Percentiles rank a stretch among this genome's conserved stretches.
Evolutionary conservation across 1,140 invertebrate genomes (phyloP).

Genomic region (Cheumatopsyche charites): DNA sequence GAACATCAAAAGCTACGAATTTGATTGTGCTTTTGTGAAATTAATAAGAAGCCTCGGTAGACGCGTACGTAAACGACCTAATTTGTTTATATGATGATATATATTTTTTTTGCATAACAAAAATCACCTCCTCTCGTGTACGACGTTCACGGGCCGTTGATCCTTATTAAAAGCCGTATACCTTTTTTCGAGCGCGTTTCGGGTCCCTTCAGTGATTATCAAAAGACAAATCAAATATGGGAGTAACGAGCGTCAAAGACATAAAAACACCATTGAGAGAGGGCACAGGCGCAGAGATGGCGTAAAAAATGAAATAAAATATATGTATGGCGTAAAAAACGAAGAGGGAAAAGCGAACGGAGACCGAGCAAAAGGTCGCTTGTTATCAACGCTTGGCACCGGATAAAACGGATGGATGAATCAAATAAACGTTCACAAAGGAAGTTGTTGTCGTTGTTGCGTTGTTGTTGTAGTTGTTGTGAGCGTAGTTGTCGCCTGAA

Average conservation of each 20-base stretch:
- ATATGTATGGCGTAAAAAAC: neutral
- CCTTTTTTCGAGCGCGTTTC: neutral
- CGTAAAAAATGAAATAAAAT: too few relatives aligned
- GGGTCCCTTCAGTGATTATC: constrained; percentile 24
- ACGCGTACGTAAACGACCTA: neutral
- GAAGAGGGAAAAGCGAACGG: constrained; percentile 26
- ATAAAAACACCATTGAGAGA: neutral
- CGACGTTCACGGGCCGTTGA: neutral
- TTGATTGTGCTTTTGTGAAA: constrained; percentile 19
- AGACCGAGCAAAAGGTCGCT: constrained; percentile 41
- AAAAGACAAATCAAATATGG: constrained; percentile 43
- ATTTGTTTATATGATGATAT: neutral
- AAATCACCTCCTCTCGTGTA: neutral
- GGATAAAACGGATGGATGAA: constrained; percentile 49
- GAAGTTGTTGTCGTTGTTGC: constrained; percentile 45
- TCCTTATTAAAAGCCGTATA: constrained; percentile 16
- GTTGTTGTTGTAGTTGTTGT: constrained; percentile 45
- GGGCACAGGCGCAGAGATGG: too few relatives aligned
- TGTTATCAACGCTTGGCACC: constrained; percentile 43
- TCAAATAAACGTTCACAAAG: constrained; percentile 48
- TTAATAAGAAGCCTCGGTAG: constrained; percentile 9
- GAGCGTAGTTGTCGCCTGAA: constrained; percentile 6
- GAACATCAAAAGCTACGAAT: constrained; percentile 15
- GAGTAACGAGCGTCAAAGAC: constrained; percentile 27
- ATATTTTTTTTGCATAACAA: too few relatives aligned